phyloP scores from a whole-genome alignment of 2,888 invertebrate species.

The Urechis unicinctus region DNA sequence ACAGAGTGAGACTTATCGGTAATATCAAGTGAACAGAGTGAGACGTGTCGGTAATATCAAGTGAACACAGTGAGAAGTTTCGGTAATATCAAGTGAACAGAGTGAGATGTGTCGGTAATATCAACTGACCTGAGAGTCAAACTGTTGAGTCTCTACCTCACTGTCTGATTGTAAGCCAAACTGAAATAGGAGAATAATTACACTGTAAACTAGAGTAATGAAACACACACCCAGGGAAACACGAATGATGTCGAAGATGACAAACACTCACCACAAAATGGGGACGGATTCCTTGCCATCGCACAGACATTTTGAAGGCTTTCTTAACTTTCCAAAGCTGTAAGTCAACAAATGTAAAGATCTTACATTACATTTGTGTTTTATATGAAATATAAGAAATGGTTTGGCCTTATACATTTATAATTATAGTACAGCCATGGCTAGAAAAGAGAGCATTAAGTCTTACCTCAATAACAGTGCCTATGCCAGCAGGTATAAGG shows the following conservation, averaged over 20 bases:
- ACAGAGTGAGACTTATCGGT: too few species aligned
- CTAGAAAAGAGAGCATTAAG: too few species aligned
- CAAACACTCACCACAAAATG: slow-evolving; percentile 28
- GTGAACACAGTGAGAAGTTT: too few species aligned
- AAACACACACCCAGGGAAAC: slow-evolving; percentile 1
- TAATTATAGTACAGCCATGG: too few species aligned
- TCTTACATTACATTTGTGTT: background rate
- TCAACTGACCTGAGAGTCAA: slow-evolving; percentile 62
- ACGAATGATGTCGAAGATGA: background rate
- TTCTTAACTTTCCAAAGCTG: slow-evolving; percentile 93
- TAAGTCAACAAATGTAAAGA: slow-evolving; percentile 24
- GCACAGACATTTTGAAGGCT: slow-evolving; percentile 70
- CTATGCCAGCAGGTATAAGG: slow-evolving; percentile 76
- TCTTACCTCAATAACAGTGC: slow-evolving; percentile 77
- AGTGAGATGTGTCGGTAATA: too few species aligned
- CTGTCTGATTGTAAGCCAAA: slow-evolving; percentile 55
- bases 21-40: too few species aligned
- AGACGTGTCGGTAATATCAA: too few species aligned
- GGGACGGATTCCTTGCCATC: slow-evolving; percentile 51
- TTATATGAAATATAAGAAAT: too few species aligned
- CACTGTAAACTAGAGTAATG: background rate
- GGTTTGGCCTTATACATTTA: too few species aligned
- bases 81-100: too few species aligned
- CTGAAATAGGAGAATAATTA: slow-evolving; percentile 24
- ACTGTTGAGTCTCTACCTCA: slow-evolving; percentile 75